Base-by-base conservation (phyloP, 2,113 vertebrate species). In the Oryzias melastigma region DNA sequence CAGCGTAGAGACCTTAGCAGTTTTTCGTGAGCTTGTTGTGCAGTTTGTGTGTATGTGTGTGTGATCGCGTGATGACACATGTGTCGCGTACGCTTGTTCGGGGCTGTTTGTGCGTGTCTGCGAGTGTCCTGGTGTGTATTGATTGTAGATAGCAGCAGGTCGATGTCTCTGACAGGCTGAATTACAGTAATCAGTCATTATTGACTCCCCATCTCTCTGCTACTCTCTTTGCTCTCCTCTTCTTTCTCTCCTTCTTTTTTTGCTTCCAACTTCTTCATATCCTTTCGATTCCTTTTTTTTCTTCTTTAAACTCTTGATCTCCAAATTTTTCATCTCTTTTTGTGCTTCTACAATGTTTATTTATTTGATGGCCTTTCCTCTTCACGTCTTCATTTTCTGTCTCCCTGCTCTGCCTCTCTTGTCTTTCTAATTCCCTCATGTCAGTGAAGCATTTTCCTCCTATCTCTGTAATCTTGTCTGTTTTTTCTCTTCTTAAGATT, bases 151-250 rank as follows among this genome's bases (percentile, higher is more conserved):
- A 93, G 93, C 93, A 92, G 93, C 91, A 94, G 93, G 94, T 98
- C 95, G 93, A 98, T 98, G 92, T 84, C 92, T 91, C 93, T 95
- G 93, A 95, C 95, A 96, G 94, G 91, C 93, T 95, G 95, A 98
- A 97, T 98, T 96, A 95, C 95, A 96, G 96, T 96, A 94, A 98
- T 98, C 95, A 97, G 94, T 97, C 95, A 95, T 95, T 96, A 96
- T 98, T 96, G 95, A 98, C 94, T 90, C 91, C 83, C 90, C 88
- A 92, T 92, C 91, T 86, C 90, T 91, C 77, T 73, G 24, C 64
- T 77, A 61, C 65, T 66, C 49, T 71, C 41, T 62, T 52, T 44
- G 60, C 66, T 72, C 40, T 16, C 56, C 67, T 17, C 29, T 68
- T 51, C 19, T 15, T 52, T 44, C 22, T 25, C 20, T 3, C 4